phyloP scores from a whole-genome alignment of 2,888 invertebrate species.

The Panorpa germanica region DNA sequence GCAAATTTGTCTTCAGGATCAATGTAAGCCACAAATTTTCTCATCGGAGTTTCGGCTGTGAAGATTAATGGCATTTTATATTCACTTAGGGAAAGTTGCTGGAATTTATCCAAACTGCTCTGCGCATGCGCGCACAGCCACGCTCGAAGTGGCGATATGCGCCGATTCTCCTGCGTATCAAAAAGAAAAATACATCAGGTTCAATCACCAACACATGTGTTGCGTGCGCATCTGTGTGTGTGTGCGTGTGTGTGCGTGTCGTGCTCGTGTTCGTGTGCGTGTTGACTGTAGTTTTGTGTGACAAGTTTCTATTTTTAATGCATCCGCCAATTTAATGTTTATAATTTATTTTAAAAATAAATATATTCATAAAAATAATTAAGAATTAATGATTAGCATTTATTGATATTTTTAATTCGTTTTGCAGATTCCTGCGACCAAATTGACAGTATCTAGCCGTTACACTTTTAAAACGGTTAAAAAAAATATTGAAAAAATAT shows the following conservation, averaged over 20 bases:
- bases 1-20: slow-evolving; percentile 81
- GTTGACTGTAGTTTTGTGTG: background rate
- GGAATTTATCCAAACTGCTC: slow-evolving; percentile 65
- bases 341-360: too few species aligned
- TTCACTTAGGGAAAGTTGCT: slow-evolving; percentile 24
- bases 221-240: background rate
- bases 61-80: slow-evolving; percentile 59
- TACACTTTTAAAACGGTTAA: too few species aligned
- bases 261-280: background rate
- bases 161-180: slow-evolving; percentile 41
- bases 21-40: slow-evolving; percentile 83
- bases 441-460: too few species aligned
- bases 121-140: slow-evolving; percentile 83
- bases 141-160: slow-evolving; percentile 71
- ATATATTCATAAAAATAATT: too few species aligned
- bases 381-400: too few species aligned
- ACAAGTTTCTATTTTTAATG: too few species aligned
- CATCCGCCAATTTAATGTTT: too few species aligned
- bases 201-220: background rate
- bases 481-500: too few species aligned
- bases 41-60: slow-evolving; percentile 68
- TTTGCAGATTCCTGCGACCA: too few species aligned
- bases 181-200: slow-evolving; percentile 7
- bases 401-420: too few species aligned
- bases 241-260: slow-evolving; percentile 13